phyloP scores from a whole-genome alignment of 1,140 invertebrate species.

The Zaprionus kolodkinae region DNA sequence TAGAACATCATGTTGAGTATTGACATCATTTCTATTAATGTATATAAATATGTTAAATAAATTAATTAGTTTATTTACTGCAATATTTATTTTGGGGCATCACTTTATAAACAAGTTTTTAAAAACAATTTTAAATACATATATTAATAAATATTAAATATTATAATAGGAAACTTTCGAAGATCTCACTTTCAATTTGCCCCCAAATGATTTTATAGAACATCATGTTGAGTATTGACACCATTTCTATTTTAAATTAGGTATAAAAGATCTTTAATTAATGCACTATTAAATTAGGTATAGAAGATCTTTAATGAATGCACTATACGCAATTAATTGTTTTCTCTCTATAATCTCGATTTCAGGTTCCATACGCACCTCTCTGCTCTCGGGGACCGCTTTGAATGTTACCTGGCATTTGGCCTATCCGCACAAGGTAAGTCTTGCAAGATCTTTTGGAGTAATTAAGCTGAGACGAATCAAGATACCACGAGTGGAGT shows the following conservation, averaged over 20 bases:
- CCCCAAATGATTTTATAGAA: no score
- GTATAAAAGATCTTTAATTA: no score
- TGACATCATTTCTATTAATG: neutral
- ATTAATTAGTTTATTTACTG: no score
- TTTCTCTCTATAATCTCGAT: conserved; percentile 33
- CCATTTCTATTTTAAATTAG: neutral
- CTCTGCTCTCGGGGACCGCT: conserved; percentile 91
- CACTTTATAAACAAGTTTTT: no score
- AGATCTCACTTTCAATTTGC: no score
- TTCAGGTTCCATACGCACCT: conserved; percentile 91
- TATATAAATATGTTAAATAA: no score
- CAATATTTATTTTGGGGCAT: no score
- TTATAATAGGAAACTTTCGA: no score
- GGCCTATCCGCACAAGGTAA: conserved; percentile 96
- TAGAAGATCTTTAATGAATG: conserved; percentile 4
- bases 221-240: neutral
- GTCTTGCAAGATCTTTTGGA: conserved; percentile 61
- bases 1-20: neutral
- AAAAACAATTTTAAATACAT: no score
- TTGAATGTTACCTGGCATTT: conserved; percentile 97
- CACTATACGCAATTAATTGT: conserved; percentile 9
- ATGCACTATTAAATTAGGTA: no score
- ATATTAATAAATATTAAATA: no score
- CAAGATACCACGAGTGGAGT: conserved; percentile 17
- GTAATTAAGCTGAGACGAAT: conserved; percentile 30